phyloP scores from a whole-genome alignment of 2,888 invertebrate genomes.

The Creontiades dilutus region DNA sequence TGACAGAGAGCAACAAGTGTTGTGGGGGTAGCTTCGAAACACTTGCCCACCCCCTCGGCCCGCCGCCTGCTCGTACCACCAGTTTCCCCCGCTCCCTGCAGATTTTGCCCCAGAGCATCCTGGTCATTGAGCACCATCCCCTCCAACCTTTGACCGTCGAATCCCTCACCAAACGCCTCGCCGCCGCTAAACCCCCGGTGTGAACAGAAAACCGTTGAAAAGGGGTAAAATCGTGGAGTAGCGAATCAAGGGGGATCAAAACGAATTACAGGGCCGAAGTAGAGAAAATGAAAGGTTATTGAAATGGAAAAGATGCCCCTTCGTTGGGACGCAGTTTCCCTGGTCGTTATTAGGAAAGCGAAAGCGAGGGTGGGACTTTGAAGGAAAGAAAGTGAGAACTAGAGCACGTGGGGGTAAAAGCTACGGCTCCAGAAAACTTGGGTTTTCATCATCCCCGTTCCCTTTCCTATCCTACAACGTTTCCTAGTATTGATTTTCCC shows the following conservation, averaged over 20 bases:
- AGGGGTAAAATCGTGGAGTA: not conserved
- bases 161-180: not conserved
- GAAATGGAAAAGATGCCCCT: not conserved
- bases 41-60: too few species aligned
- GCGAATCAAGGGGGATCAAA: not conserved
- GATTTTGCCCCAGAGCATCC: too few species aligned
- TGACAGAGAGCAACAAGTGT: not conserved
- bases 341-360: not conserved
- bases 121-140: not conserved
- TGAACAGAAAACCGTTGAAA: not conserved
- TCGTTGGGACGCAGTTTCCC: not conserved
- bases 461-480: not conserved
- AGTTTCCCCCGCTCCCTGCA: too few species aligned
- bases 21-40: too few species aligned
- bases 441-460: not conserved
- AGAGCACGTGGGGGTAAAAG: not conserved
- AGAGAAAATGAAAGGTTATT: not conserved
- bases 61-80: too few species aligned
- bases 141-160: not conserved
- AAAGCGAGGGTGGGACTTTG: not conserved
- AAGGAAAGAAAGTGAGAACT: not conserved
- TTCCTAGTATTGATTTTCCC: conserved; percentile 39
- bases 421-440: not conserved
- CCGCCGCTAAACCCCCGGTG: not conserved
- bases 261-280: not conserved